Evolutionary conservation across 2,797 vertebrate genomes (phyloP).

Genomic region (Lutjanus campechanus): DNA sequence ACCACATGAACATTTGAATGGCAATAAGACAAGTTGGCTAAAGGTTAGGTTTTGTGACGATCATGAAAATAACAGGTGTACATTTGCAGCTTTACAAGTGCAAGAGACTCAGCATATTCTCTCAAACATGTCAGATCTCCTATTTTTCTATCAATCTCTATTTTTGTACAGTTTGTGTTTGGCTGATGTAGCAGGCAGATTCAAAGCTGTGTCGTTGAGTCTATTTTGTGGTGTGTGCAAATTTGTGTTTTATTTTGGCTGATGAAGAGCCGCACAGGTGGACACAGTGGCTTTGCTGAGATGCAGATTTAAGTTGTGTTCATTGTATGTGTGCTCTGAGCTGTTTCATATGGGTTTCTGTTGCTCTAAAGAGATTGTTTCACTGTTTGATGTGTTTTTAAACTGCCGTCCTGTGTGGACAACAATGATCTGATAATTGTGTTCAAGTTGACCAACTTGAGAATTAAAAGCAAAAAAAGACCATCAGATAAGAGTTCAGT

Average conservation of each 20-base stretch:
- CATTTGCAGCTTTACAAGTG: conserved; percentile 43
- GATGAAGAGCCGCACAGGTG: conserved; percentile 43
- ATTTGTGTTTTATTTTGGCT: conserved; percentile 53
- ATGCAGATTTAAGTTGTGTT: conserved; percentile 36
- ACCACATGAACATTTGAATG: conserved; percentile 22
- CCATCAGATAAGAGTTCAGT: conserved; percentile 9
- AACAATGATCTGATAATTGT: conserved; percentile 60
- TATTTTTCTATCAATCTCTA: conserved; percentile 86
- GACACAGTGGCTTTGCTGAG: conserved; percentile 19
- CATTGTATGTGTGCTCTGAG: conserved; percentile 38
- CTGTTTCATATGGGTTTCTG: conserved; percentile 62
- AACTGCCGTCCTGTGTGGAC: conserved; percentile 48
- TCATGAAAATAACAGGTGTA: conserved; percentile 29
- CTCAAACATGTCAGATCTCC: conserved; percentile 70
- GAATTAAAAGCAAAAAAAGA: conserved; percentile 73
- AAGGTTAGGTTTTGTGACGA: background rate
- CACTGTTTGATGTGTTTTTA: conserved; percentile 58
- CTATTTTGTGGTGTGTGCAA: conserved; percentile 45
- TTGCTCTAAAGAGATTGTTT: conserved; percentile 75
- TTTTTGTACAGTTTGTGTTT: conserved; percentile 83
- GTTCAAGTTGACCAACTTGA: conserved; percentile 73
- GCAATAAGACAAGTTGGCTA: conserved; percentile 25
- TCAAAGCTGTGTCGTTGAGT: conserved; percentile 54
- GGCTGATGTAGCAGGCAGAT: conserved; percentile 58
- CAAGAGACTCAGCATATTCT: conserved; percentile 44